Base-by-base conservation (phyloP, 2,888 invertebrate species). In the Acrobasis repandana region DNA sequence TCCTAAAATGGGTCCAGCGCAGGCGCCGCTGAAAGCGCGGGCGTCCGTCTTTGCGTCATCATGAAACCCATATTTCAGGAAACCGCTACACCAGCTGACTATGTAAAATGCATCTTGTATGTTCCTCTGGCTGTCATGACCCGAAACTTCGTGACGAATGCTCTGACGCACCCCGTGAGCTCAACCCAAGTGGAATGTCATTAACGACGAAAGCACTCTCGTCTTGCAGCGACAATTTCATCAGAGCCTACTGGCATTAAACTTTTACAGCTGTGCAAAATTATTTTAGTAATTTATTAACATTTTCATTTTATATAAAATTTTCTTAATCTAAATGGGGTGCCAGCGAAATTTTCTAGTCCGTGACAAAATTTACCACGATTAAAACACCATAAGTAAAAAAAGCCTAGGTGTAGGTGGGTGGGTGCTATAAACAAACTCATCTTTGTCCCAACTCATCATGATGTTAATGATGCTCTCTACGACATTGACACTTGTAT, bases 1-100 rank as follows among this genome's bases (percentile, higher is more conserved):
- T 94, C 95, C 95, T 94, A 94, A 95, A 94, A 94, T 94, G 95
- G 95, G 93, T 90, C 89, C 92, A 93, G 86, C 89, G 85, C 89
- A 90, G 93, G 94, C 93, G 90, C 91, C 89, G 92, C 89, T 88
- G 90, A 89, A 89, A 88, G 91, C 90, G 90, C 90, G 92, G 90
- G 91, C 90, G 90, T 89, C 82, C 80, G 85, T 81, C 86, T 88
- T 86, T 90, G 80, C 91, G 91, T 92, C 91, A 91, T 87, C 80
- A 80, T 82, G 86, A 88, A 90, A 84, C 85, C 90, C 87, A 80
- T 86, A 90, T 91, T 91, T 91, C 91, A 91, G 92, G 89, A 89
- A 91, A 91, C 79, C 81, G 71, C 72, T 80, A 74, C 78, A 75
- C 75, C 72, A 72, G 72, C 70, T 74, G 73, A 80, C 81, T 83